Conservation (phyloP, 2,888 invertebrate species). For the Harmothoe impar region DNA sequence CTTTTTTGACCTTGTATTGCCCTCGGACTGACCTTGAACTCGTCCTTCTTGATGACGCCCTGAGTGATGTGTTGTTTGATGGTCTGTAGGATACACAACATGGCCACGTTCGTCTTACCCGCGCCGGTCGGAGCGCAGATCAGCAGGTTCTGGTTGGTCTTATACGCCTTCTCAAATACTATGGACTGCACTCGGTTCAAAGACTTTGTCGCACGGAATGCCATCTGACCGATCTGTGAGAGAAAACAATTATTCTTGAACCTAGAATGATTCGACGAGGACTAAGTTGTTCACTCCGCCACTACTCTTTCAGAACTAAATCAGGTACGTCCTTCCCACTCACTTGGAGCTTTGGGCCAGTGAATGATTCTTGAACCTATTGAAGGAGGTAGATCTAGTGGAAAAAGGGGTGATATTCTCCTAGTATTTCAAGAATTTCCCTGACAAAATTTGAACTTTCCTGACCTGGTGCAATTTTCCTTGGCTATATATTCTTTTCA, state of each 20-base stretch:
- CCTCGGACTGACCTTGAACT: conserved; percentile 90
- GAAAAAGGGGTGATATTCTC: too few species aligned
- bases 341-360: too few species aligned
- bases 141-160: conserved; percentile 97
- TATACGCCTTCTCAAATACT: conserved; percentile 97
- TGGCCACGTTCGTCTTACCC: conserved; percentile 99
- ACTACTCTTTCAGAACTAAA: too few species aligned
- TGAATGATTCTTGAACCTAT: too few species aligned
- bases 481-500: too few species aligned
- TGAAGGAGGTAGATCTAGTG: too few species aligned
- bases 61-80: conserved; percentile 90
- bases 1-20: not conserved
- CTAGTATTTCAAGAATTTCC: too few species aligned
- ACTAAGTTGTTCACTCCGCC: too few species aligned
- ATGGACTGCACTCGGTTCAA: conserved; percentile 97
- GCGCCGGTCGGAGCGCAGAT: conserved; percentile 99
- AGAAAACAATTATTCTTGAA: conserved; percentile 5
- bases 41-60: conserved; percentile 92
- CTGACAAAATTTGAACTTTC: too few species aligned
- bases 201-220: conserved; percentile 92
- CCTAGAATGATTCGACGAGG: too few species aligned
- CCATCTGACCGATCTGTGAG: conserved; percentile 91
- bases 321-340: too few species aligned
- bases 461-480: too few species aligned
- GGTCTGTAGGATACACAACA: conserved; percentile 95